Evolutionary conservation across 2,113 vertebrate species (phyloP).

Genomic region (Syrrhaptes paradoxus): DNA sequence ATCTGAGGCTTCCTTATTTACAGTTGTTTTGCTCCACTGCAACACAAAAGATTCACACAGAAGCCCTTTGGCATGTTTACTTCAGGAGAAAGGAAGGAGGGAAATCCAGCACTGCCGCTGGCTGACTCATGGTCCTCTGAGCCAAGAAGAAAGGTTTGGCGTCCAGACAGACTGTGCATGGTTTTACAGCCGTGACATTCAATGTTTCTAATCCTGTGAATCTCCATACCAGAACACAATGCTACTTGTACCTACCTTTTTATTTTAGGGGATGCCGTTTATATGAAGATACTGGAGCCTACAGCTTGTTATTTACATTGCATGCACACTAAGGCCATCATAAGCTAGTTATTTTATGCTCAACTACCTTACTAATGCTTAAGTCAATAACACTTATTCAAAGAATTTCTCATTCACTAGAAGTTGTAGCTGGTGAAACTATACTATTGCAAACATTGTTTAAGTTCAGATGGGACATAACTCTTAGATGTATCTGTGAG

Average conservation of each 20-base stretch:
- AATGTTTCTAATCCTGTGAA: neutral
- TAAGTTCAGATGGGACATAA: neutral
- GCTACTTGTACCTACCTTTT: neutral
- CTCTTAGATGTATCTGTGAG: neutral
- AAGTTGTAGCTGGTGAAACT: neutral
- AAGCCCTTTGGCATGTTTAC: neutral
- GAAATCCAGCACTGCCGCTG: neutral
- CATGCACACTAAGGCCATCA: neutral
- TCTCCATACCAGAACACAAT: neutral
- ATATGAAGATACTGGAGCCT: neutral
- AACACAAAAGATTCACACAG: neutral
- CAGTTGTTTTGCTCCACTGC: neutral
- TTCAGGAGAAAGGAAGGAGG: neutral
- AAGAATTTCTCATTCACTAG: neutral
- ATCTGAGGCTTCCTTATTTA: neutral
- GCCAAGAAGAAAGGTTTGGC: neutral
- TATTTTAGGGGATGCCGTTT: neutral
- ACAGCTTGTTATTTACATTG: neutral
- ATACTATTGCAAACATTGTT: neutral
- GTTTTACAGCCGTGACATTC: neutral
- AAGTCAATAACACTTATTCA: neutral
- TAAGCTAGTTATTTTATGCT: neutral
- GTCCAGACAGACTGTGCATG: neutral
- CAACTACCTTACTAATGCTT: neutral
- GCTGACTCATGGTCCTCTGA: neutral